These are phyloP conservation scores for Troilus luridus DNA, from an alignment of 2,888 invertebrate genomes.

Conservation along the genomic window DNA sequence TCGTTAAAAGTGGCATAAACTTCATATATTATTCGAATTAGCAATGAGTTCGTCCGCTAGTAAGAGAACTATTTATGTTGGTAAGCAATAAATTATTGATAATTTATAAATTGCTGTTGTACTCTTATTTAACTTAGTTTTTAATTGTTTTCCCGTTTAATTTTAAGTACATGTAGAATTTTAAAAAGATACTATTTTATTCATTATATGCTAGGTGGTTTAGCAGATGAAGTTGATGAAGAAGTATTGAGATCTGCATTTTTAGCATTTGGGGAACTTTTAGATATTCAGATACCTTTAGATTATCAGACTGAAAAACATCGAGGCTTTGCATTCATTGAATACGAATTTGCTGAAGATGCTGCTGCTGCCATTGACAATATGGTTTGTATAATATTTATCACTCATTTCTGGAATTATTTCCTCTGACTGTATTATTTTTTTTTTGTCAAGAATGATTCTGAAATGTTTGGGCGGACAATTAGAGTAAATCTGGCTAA, in stretches of 20 bases:
- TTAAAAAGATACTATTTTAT: background rate
- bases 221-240: slow-evolving; percentile 96
- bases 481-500: slow-evolving; percentile 97
- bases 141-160: background rate
- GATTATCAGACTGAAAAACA: slow-evolving; percentile 98
- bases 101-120: background rate
- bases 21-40: background rate
- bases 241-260: slow-evolving; percentile 96
- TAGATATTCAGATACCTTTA: slow-evolving; percentile 97
- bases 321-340: slow-evolving; percentile 98
- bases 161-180: background rate
- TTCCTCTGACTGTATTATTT: background rate
- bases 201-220: slow-evolving; percentile 73
- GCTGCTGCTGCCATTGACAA: slow-evolving; percentile 99
- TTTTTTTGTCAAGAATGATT: slow-evolving; percentile 83
- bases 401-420: slow-evolving; percentile 8
- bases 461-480: slow-evolving; percentile 96
- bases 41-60: slow-evolving; percentile 45
- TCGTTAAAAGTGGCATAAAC: background rate
- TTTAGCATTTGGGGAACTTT: slow-evolving; percentile 97
- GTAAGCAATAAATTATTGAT: slow-evolving; percentile 66
- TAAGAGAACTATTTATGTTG: slow-evolving; percentile 87
- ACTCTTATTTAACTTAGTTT: background rate
- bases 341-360: slow-evolving; percentile 97
- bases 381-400: slow-evolving; percentile 78